Percentiles rank a stretch among this genome's conserved stretches.
Conservation (phyloP, 2,797 vertebrate genomes). For the Oreonectes daqikongensis region DNA sequence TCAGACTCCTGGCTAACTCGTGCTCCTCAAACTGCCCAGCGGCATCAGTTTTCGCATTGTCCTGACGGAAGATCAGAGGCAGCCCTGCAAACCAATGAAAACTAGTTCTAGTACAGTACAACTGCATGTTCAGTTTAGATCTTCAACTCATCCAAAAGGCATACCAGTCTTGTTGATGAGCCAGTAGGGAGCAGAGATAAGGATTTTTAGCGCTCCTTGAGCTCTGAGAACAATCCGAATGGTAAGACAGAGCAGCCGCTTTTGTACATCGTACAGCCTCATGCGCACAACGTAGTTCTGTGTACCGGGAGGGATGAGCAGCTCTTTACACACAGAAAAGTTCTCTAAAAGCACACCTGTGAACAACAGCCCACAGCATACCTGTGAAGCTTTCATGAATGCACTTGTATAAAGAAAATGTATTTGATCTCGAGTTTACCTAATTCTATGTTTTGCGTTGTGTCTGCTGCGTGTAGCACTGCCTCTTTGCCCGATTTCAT, state of each 20-base stretch:
- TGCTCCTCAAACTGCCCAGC: constrained; percentile 97
- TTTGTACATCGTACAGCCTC: constrained; percentile 89
- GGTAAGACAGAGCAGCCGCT: constrained; percentile 87
- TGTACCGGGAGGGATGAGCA: constrained; percentile 93
- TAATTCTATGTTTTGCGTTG: constrained; percentile 93
- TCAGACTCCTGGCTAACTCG: constrained; percentile 93
- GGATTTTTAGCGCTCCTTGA: constrained; percentile 91
- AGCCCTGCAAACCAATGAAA: constrained; percentile 77
- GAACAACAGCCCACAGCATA: constrained; percentile 3
- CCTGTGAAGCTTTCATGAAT: background rate
- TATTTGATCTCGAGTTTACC: constrained; percentile 73
- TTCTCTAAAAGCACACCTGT: constrained; percentile 91
- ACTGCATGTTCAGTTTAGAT: background rate
- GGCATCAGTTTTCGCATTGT: constrained; percentile 89
- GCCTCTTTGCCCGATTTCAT: constrained; percentile 92
- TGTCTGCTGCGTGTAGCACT: constrained; percentile 89
- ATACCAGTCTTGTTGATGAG: constrained; percentile 95
- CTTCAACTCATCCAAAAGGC: background rate
- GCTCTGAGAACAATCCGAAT: constrained; percentile 92
- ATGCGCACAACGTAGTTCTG: constrained; percentile 96
- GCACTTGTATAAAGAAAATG: background rate
- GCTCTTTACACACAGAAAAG: constrained; percentile 91
- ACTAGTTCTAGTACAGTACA: background rate
- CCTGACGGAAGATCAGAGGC: constrained; percentile 96
- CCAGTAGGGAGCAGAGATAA: constrained; percentile 94